Evolutionary conservation across 1,140 invertebrate species (phyloP), one percentile per base, ranked within the genome.

Genomic region (Musca domestica): DNA sequence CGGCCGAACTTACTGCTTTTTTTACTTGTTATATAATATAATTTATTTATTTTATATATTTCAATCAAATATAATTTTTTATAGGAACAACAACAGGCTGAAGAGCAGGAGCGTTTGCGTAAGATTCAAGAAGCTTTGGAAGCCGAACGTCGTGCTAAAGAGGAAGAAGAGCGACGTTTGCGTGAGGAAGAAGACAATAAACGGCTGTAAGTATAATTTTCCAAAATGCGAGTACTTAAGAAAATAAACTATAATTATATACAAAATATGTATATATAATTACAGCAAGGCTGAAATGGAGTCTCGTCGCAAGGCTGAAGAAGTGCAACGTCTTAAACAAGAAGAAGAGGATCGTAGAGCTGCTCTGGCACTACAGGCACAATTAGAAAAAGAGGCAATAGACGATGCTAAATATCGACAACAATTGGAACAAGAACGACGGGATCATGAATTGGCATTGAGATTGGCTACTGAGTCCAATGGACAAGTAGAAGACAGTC

Each of bases 381-480:
- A 93, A 78, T 71, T 92, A 65, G 88, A 91, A 70, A 88, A 88
- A 70, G 89, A 92, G 70, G 88, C 86, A 5, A 82, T 85, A 69
- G 87, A 88, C 67, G 88, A 91, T 73, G 83, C 80, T 64, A 81
- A 81, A 66, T 87, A 84, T 70, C 84, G 87, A 68, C 87, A 89
- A 73, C 87, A 91, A 72, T 77, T 92, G 69, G 95, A 98, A 77
- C 96, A 98, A 83, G 96, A 98, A 80, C 85, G 93, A 68, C 86
- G 95, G 69, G 96, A 99, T 83, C 90, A 96, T 78, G 95, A 98
- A 77, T 85, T 99, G 81, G 96, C 96, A 4, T 84, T 96, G 14
- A 85, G 96, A 70, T 85, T 99, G 48, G 96, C 95, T 20, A 88
- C 91, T 76, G 95, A 98, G 81, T 94, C 92, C 54, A 93, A 95